phyloP scores from a whole-genome alignment of 2,888 invertebrate genomes.

The Stenodera caucasica region DNA sequence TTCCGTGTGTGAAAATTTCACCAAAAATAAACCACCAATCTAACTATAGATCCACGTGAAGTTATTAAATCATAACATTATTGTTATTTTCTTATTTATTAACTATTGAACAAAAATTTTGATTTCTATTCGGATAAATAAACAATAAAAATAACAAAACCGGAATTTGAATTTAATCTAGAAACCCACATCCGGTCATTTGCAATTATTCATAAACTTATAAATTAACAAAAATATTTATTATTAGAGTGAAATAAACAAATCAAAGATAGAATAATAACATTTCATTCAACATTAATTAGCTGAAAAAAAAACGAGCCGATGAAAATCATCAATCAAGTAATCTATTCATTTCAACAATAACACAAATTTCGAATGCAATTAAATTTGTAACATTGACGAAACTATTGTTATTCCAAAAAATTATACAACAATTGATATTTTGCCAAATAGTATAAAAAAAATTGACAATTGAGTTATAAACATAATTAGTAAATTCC shows the following conservation, averaged over 20 bases:
- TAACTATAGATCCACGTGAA: neutral
- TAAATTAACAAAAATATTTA: neutral
- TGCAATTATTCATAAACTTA: neutral
- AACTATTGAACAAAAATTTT: neutral
- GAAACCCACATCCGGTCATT: neutral
- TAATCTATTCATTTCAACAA: neutral
- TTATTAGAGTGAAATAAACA: neutral
- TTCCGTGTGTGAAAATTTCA: neutral
- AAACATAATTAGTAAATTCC: neutral
- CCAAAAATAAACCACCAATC: constrained; percentile 9
- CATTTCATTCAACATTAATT: neutral
- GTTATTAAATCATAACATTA: neutral
- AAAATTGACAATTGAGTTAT: neutral
- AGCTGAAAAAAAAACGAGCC: neutral
- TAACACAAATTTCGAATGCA: neutral
- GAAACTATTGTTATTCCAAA: neutral
- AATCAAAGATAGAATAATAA: neutral
- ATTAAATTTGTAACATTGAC: too few relatives aligned
- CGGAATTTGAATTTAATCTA: neutral
- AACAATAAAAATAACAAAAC: neutral
- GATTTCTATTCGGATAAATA: too few relatives aligned
- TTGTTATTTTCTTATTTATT: neutral
- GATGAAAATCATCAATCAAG: neutral
- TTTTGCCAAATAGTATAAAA: neutral
- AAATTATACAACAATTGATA: neutral